phyloP scores from a whole-genome alignment of 2,113 vertebrate genomes.

The Dipodomys merriami region DNA sequence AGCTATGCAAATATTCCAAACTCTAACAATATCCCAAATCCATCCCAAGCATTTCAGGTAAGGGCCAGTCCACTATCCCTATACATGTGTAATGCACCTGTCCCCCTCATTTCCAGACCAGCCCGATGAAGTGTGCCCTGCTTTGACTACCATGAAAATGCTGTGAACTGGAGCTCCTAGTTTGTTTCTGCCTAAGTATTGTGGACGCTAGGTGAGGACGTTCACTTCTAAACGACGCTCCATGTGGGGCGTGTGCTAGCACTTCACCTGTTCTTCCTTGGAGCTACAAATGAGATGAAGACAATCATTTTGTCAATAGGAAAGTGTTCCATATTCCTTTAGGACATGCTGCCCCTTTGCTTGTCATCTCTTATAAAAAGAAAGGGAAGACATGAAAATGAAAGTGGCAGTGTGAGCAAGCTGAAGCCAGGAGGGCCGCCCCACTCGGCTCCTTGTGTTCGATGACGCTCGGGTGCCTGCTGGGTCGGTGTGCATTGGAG shows the following conservation, averaged over 20 bases:
- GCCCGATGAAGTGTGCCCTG: background rate
- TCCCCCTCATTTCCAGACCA: background rate
- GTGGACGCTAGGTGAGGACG: background rate
- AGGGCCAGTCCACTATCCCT: background rate
- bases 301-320: constrained; percentile 14
- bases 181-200: background rate
- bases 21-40: background rate
- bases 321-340: background rate
- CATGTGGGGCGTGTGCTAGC: background rate
- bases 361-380: background rate
- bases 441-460: fast-evolving
- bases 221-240: background rate
- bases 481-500: no score
- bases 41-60: background rate
- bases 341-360: background rate
- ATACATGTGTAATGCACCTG: background rate
- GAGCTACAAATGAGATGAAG: constrained; percentile 8
- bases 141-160: background rate
- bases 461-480: no score
- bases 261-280: background rate
- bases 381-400: background rate
- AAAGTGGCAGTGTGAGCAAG: no score
- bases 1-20: background rate
- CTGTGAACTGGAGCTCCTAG: background rate
- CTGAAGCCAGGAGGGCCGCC: no score